A percentile compares a stretch with the other conserved stretches of the same genome.
Evolutionary conservation across 2,113 vertebrate genomes (phyloP).

Genomic region (Nycticorax nycticorax): DNA sequence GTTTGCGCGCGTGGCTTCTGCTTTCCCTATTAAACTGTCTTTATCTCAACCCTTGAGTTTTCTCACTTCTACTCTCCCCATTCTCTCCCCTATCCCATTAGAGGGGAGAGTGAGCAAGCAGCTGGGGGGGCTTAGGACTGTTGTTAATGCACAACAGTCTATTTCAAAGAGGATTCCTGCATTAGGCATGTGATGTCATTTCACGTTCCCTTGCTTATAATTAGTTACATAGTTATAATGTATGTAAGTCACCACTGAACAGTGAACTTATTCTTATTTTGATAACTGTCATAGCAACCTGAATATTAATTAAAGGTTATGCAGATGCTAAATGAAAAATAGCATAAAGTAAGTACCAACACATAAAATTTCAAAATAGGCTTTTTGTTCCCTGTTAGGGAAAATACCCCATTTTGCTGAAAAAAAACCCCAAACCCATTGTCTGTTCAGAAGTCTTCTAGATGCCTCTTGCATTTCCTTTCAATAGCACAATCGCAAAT

Average conservation of each 20-base stretch:
- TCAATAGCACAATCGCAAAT: neutral
- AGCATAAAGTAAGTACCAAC: neutral
- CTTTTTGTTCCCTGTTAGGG: neutral
- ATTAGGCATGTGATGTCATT: neutral
- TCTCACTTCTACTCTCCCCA: neutral
- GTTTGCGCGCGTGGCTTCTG: neutral
- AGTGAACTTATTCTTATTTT: neutral
- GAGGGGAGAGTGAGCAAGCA: neutral
- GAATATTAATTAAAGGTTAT: neutral
- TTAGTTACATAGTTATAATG: neutral
- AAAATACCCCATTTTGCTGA: neutral
- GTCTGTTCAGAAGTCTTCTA: neutral
- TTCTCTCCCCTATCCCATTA: neutral
- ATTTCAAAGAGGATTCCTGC: neutral
- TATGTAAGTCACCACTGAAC: neutral
- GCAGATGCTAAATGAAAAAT: neutral
- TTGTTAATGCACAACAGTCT: neutral
- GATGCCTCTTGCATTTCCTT: neutral
- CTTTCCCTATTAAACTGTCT: neutral
- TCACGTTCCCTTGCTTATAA: neutral
- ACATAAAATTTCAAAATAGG: neutral
- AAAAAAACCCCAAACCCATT: fast-evolving
- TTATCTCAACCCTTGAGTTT: neutral
- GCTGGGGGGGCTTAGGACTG: neutral
- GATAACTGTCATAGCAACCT: neutral